Conservation (phyloP, 2,113 vertebrate genomes). For the Willisornis vidua region DNA sequence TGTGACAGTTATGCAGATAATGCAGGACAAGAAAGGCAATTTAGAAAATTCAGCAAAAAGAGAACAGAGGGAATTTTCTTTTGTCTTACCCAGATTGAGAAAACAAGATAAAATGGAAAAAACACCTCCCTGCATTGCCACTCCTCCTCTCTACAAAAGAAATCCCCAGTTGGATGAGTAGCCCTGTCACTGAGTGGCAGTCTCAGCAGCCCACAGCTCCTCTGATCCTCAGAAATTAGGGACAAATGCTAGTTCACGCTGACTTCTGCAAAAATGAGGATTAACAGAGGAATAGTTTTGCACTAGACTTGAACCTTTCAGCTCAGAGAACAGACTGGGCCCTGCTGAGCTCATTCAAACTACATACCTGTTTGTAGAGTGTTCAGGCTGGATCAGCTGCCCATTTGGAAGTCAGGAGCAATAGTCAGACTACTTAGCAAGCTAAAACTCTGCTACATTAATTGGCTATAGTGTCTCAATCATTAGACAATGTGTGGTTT, state of each 20-base stretch:
- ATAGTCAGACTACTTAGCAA: not conserved
- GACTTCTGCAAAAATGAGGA: not conserved
- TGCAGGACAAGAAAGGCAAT: not conserved
- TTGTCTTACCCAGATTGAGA: not conserved
- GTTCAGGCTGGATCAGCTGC: not conserved
- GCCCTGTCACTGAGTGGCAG: not conserved
- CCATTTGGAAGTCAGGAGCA: not conserved
- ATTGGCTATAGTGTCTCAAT: not conserved
- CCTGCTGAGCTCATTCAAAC: not conserved
- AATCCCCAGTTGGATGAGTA: not conserved
- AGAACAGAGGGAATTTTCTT: not conserved
- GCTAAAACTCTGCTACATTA: not conserved
- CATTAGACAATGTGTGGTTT: not conserved
- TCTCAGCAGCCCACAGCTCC: not conserved
- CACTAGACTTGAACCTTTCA: not conserved
- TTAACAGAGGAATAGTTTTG: not conserved
- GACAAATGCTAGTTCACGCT: not conserved
- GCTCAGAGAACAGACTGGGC: not conserved
- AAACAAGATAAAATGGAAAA: not conserved
- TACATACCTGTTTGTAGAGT: not conserved
- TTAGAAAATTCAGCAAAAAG: not conserved
- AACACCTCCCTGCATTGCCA: not conserved
- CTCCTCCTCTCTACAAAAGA: not conserved
- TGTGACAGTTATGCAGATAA: not conserved
- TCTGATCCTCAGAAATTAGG: not conserved